Evolutionary conservation across 2,113 vertebrate genomes (phyloP).

Genomic region (Amphiprion ocellaris): DNA sequence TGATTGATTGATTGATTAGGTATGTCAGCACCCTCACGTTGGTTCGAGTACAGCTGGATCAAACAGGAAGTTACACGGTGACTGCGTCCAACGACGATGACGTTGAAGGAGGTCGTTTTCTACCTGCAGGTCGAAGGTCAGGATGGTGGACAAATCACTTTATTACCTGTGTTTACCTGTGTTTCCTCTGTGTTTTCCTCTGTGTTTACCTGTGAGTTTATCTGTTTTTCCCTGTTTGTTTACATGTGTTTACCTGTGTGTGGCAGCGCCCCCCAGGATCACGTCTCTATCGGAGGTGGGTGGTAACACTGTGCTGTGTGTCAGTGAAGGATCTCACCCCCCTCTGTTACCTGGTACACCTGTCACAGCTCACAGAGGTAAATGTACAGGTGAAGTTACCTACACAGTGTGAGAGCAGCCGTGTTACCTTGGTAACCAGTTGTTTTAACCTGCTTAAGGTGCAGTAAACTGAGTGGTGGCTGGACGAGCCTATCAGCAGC

Average conservation of each 20-base stretch:
- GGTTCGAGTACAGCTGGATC: constrained; percentile 89
- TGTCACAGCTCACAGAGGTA: constrained; percentile 90
- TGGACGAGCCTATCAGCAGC: constrained; percentile 74
- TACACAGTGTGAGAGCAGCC: accelerated
- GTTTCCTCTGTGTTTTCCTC: too few species aligned
- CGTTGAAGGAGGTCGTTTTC: constrained; percentile 84
- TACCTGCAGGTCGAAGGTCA: constrained; percentile 88
- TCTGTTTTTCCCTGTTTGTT: constrained; percentile 4
- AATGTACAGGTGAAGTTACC: background rate
- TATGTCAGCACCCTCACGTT: constrained; percentile 89
- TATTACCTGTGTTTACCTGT: background rate
- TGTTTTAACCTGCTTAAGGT: constrained; percentile 62
- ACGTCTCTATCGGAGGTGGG: constrained; percentile 86
- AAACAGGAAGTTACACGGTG: constrained; percentile 90
- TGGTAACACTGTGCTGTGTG: constrained; percentile 87
- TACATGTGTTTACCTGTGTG: constrained; percentile 36
- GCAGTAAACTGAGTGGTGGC: constrained; percentile 65
- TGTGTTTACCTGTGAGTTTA: background rate
- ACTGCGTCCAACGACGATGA: constrained; percentile 87
- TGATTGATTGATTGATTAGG: constrained; percentile 70
- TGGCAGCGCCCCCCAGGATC: constrained; percentile 90
- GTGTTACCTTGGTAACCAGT: constrained; percentile 7
- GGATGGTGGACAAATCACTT: background rate
- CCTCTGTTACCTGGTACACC: constrained; percentile 90
- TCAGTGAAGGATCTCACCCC: constrained; percentile 91